Evolutionary conservation across 2,888 invertebrate genomes (phyloP).

Genomic region (Hedya salicella): DNA sequence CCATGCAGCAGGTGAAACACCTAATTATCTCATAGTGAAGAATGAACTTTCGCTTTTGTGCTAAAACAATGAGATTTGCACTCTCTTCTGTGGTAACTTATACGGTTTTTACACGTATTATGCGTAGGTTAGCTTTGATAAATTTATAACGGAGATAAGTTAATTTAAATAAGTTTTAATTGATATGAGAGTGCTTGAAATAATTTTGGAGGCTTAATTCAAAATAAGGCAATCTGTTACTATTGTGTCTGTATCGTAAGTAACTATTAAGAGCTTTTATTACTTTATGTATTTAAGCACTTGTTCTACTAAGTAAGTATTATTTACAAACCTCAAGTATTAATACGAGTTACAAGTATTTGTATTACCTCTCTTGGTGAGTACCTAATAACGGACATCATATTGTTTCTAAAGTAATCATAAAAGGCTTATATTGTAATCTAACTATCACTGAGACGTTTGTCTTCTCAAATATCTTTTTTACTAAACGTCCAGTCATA

Average conservation of each 20-base stretch:
- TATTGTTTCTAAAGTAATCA: too few species aligned
- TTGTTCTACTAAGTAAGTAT: too few species aligned
- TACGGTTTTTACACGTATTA: slow-evolving; percentile 69
- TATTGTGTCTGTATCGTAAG: not conserved
- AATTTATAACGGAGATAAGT: slow-evolving; percentile 18
- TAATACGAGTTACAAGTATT: too few species aligned
- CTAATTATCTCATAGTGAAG: slow-evolving; percentile 80
- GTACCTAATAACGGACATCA: too few species aligned
- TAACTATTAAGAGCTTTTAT: not conserved
- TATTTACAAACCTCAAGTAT: too few species aligned
- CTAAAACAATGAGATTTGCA: slow-evolving; percentile 74
- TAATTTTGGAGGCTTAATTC: not conserved
- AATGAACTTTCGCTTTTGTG: slow-evolving; percentile 84
- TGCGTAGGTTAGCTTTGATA: slow-evolving; percentile 50
- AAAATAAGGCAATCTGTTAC: not conserved
- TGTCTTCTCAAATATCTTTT: not conserved
- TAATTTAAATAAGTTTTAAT: not conserved
- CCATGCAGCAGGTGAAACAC: slow-evolving; percentile 73
- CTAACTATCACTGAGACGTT: too few species aligned
- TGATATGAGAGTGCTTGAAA: not conserved
- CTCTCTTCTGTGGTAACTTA: slow-evolving; percentile 71
- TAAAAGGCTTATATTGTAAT: too few species aligned
- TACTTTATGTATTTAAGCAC: not conserved
- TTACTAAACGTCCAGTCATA: slow-evolving; percentile 7
- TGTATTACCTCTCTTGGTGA: too few species aligned